Evolutionary conservation across 2,888 invertebrate genomes (phyloP).

Genomic region (Antheraea assamensis): DNA sequence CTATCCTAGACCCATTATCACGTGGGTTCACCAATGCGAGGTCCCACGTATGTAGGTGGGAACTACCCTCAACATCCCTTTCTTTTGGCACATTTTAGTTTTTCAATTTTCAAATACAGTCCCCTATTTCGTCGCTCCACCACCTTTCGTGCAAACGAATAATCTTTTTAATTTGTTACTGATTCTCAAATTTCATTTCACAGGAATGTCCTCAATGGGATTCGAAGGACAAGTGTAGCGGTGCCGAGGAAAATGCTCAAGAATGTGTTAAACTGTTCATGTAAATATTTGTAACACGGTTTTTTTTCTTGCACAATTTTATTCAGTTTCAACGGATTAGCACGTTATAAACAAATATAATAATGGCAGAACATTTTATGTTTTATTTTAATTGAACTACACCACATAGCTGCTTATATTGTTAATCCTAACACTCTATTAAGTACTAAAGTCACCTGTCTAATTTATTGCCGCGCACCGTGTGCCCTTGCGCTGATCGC

Average conservation of each 20-base stretch:
- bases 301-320: not conserved
- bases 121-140: too few relatives aligned
- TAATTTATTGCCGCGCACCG: too few relatives aligned
- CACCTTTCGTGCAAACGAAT: too few relatives aligned
- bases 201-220: constrained; percentile 39
- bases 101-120: too few relatives aligned
- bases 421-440: not conserved
- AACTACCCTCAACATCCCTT: too few relatives aligned
- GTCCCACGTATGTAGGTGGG: too few relatives aligned
- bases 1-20: too few relatives aligned
- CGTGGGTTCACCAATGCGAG: too few relatives aligned
- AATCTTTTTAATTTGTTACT: not conserved
- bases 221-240: constrained; percentile 31
- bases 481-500: too few relatives aligned
- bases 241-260: constrained; percentile 28
- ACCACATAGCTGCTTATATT: not conserved
- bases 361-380: not conserved
- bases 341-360: not conserved
- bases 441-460: not conserved
- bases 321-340: not conserved
- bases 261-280: constrained; percentile 30
- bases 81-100: too few relatives aligned
- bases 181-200: not conserved
- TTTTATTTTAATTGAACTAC: not conserved
- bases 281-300: constrained; percentile 3